Percentiles rank a stretch among this genome's conserved stretches.
These are phyloP conservation scores for Orthonychiurus folsomi DNA, from an alignment of 2,888 invertebrate species.

Conservation along the genomic window DNA sequence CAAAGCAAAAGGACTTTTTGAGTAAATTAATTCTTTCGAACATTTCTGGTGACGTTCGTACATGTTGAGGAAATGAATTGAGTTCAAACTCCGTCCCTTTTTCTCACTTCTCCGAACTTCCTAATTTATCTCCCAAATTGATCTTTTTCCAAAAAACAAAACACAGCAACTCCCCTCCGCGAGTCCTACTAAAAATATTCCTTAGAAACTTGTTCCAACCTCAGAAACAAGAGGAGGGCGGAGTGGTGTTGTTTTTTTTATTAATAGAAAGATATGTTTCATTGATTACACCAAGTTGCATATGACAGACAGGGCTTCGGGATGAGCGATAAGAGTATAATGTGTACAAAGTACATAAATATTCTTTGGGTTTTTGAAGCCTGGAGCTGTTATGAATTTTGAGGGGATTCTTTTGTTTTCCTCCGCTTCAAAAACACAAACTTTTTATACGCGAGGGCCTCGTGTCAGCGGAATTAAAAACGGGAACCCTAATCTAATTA, in stretches of 20 bases:
- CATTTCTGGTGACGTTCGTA: too few species aligned
- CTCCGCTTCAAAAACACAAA: too few species aligned
- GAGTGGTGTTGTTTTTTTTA: slow-evolving; percentile 1
- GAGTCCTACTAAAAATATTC: too few species aligned
- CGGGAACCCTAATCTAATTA: neutral
- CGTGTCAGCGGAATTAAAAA: neutral
- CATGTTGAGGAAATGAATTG: neutral
- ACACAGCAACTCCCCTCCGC: neutral
- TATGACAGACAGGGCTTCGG: neutral
- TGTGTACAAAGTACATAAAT: too few species aligned
- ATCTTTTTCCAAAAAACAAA: neutral
- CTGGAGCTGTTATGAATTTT: too few species aligned
- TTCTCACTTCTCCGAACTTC: neutral
- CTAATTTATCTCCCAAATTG: neutral
- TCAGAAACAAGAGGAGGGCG: neutral
- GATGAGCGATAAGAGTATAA: neutral
- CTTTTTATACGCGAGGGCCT: too few species aligned
- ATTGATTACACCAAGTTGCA: neutral
- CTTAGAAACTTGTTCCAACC: neutral
- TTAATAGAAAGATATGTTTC: slow-evolving; percentile 1
- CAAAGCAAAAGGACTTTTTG: neutral
- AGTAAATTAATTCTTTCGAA: neutral
- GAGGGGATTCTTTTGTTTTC: too few species aligned
- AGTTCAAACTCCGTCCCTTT: neutral
- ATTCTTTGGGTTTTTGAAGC: slow-evolving; percentile 1